Evolutionary conservation across 2,797 vertebrate genomes (phyloP), one percentile per base, ranked within the genome.

Genomic region (Eleutherodactylus coqui): DNA sequence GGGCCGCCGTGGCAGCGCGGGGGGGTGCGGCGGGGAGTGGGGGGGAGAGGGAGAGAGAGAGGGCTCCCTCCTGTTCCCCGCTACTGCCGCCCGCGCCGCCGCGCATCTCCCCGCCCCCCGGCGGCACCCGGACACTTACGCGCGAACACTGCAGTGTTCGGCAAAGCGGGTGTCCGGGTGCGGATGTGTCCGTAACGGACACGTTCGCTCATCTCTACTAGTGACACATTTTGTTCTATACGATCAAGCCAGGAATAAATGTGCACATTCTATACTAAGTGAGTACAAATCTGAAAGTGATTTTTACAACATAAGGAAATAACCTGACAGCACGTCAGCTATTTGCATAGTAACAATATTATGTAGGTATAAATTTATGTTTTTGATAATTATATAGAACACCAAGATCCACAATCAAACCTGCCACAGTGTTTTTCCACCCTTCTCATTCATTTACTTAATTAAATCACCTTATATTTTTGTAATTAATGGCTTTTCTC

Each of bases 401-500:
- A 17, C 38, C 53, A 13, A 27, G 55, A 70, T 49, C 27, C 64
- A 73, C 34, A 53, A 51, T 78, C 43, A 10, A 79, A 84, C 84
- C 67, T 79, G 64, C 53, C 75, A 49, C 36, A 38, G 13, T 73
- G 41, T 64, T 84, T 83, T 69, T 79, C 27, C 16, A 64, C 53
- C 58, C 6, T 41, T 34, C 72, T 36, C 64, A 84, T 73, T 73
- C 51, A 87, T 87, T 80, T 90, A 75, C 85, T 83, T 92, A 91
- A 90, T 88, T 73, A 51, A 86, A 79, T 75, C 75, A 90, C 36
- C 69, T 90, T 85, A 19, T 90, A 86, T 85, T 91, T 91, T 87
- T 87, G 88, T 89, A 91, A 91, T 90, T 90, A 89, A 89, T 90
- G 67, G 62, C 76, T 27, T 81, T 88, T 82, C 86, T 78, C 53